Evolutionary conservation across 1,140 invertebrate genomes (phyloP).

Genomic region (Drosophila baimaii): DNA sequence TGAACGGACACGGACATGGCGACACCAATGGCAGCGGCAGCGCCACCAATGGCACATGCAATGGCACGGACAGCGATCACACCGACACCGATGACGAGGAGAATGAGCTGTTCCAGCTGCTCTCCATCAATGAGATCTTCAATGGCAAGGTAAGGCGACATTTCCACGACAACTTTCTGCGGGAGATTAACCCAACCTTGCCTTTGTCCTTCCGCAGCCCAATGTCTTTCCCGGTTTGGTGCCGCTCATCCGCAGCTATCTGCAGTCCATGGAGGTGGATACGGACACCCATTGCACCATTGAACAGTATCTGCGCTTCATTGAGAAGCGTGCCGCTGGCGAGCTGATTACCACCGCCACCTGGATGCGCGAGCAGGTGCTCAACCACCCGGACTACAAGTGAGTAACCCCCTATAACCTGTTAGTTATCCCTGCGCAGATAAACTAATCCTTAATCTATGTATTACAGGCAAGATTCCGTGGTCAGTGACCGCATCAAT

Average conservation of each 20-base stretch:
- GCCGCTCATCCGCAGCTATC: conserved; percentile 96
- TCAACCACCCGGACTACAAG: conserved; percentile 95
- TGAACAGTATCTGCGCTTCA: conserved; percentile 97
- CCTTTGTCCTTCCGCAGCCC: conserved; percentile 84
- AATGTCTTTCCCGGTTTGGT: conserved; percentile 96
- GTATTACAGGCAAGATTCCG: conserved; percentile 89
- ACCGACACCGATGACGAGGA: conserved; percentile 75
- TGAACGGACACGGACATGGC: conserved; percentile 78
- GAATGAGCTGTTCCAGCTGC: conserved; percentile 84
- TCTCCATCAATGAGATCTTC: conserved; percentile 98
- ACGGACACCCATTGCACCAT: conserved; percentile 98
- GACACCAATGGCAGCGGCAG: conserved; percentile 45
- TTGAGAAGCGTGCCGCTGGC: conserved; percentile 94
- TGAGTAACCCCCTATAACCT: conserved; percentile 76
- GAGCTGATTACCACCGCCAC: conserved; percentile 93
- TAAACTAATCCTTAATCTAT: not conserved
- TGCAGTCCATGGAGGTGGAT: conserved; percentile 97
- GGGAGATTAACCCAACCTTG: not conserved
- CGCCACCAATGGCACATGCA: conserved; percentile 66
- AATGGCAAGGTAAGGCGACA: conserved; percentile 94
- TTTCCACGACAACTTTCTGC: no score
- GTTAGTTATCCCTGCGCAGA: not conserved
- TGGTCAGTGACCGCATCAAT: conserved; percentile 94
- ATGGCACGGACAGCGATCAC: conserved; percentile 70
- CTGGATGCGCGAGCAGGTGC: conserved; percentile 97